Evolutionary conservation across 2,797 vertebrate genomes (phyloP).

Genomic region (Galaxias olidus): DNA sequence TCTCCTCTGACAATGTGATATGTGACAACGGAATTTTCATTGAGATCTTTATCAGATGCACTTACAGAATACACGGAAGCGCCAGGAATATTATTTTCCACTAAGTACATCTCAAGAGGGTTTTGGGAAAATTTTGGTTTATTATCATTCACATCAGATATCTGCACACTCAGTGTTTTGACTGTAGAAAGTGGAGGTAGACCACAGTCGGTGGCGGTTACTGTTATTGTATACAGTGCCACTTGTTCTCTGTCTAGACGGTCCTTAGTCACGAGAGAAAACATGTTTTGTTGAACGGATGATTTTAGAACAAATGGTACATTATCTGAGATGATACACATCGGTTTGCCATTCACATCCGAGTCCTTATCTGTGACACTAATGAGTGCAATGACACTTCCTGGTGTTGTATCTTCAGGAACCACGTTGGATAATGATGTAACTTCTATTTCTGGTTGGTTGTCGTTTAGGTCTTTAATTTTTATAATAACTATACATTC

Average conservation of each 20-base stretch:
- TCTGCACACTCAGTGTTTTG: constrained; percentile 46
- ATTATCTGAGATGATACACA: constrained; percentile 49
- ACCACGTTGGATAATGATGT: constrained; percentile 62
- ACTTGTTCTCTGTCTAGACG: constrained; percentile 59
- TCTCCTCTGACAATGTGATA: constrained; percentile 51
- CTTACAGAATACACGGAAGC: constrained; percentile 55
- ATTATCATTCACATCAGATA: constrained; percentile 73
- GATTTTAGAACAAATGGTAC: constrained; percentile 54
- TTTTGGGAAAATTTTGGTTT: constrained; percentile 52
- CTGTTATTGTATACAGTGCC: constrained; percentile 54
- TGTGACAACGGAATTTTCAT: constrained; percentile 58
- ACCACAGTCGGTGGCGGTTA: constrained; percentile 68
- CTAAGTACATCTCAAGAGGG: constrained; percentile 58
- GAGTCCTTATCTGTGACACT: constrained; percentile 81
- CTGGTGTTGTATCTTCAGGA: constrained; percentile 61
- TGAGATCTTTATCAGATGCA: constrained; percentile 57
- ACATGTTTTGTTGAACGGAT: constrained; percentile 40
- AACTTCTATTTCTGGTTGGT: constrained; percentile 64
- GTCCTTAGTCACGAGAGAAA: constrained; percentile 50
- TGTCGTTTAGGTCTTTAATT: constrained; percentile 67
- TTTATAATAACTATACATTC: constrained; percentile 64
- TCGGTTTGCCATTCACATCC: constrained; percentile 71
- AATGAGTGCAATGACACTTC: constrained; percentile 80
- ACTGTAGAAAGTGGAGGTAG: constrained; percentile 46
- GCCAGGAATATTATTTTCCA: constrained; percentile 71